Evolutionary conservation across 1,140 invertebrate species (phyloP), one percentile per base, ranked within the genome.

Genomic region (Drosophila guanche): DNA sequence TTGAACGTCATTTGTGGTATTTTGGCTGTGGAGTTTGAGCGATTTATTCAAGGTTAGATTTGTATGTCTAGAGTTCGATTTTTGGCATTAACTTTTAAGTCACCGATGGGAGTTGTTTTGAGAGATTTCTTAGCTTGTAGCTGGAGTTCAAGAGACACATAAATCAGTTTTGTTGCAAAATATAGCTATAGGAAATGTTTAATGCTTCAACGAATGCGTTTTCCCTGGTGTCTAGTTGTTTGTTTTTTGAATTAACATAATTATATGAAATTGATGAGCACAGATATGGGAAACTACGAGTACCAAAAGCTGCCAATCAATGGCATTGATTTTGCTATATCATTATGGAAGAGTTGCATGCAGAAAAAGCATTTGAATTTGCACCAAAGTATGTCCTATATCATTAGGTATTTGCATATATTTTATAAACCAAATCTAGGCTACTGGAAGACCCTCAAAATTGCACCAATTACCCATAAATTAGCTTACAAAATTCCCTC

Each of bases 11-110:
- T 61, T 71, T 62, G 59, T 65, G 59, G 48, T 60, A 47, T 58
- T 68, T 55, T 20, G 42, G 27, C 29, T 29, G 48, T 12, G 29
- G 43, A 43, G 43, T 43, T 76, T 70, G 45, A 45, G 67, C 56
- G 40, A 33, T 56, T 42, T 68, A 52, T 60, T 62, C 79, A 81
- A 81, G 79, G 79, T 70, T 74, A 20, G 66, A 43, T 70, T 58
- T 70, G 56, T 46, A 27, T 40, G 54, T 25, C 42, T 25, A 46
- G 51, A 48, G 7, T 47, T 55, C 25, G 23, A 12, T 33, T 12
- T 53, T 65, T 67, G 29, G 61, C 29, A 33, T 33, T n/a, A 20
- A 10, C 57, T 60, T 42, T 40, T n/a, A 60, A 60, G 57, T 52
- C 33, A 29, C 57, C 57, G 57, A 37, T 42, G 14, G 22, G 29